Conservation (phyloP, 2,797 vertebrate species). For the Mormyrops boulengeri region DNA sequence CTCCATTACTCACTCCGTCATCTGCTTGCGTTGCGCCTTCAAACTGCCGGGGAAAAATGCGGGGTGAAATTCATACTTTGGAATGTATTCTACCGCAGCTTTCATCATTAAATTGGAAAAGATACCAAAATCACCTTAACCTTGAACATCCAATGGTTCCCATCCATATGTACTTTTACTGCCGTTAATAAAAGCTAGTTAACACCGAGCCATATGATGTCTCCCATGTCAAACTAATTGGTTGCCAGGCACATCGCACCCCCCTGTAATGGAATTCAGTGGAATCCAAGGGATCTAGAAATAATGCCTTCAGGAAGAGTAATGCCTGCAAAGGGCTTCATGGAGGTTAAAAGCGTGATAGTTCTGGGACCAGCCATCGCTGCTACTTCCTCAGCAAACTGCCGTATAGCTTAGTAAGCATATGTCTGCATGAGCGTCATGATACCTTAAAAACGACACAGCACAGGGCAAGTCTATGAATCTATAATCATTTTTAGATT, state of each 20-base stretch:
- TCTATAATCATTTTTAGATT: neutral
- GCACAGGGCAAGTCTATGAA: neutral
- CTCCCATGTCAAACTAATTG: conserved; percentile 1
- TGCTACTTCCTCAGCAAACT: neutral
- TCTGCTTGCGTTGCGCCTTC: neutral
- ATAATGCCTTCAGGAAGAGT: neutral
- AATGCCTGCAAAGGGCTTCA: neutral
- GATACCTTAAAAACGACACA: neutral
- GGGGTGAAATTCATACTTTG: neutral
- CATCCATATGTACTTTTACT: neutral
- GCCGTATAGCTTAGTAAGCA: neutral
- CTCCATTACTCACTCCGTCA: conserved; percentile 13
- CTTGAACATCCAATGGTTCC: neutral
- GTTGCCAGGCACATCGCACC: neutral
- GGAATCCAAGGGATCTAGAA: neutral
- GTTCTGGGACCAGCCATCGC: neutral
- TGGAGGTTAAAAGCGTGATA: neutral
- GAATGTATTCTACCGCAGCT: neutral
- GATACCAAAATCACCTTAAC: neutral
- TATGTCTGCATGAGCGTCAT: neutral
- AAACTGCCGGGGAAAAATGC: neutral
- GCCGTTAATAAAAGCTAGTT: conserved; percentile 4
- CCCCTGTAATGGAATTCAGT: neutral
- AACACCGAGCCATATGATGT: neutral
- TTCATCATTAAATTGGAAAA: neutral